These are phyloP conservation scores for Hiodon tergisus DNA, from an alignment of 2,113 vertebrate species.

Conservation along the genomic window DNA sequence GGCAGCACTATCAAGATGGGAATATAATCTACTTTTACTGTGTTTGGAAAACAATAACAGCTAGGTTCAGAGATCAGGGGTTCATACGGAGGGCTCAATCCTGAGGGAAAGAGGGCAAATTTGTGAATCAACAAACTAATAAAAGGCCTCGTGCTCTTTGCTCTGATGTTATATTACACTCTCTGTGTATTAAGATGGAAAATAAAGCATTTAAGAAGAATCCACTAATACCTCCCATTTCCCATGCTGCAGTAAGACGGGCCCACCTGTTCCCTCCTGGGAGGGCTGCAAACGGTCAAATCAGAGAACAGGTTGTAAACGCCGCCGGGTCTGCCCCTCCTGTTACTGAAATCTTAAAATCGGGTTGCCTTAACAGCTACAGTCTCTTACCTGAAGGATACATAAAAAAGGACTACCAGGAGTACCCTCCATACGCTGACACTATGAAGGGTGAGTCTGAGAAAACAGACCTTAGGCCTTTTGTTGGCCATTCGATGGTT, in stretches of 20 bases:
- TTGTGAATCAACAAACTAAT: not conserved
- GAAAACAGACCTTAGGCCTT: too few species aligned
- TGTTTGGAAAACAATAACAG: not conserved
- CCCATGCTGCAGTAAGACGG: constrained; percentile 43
- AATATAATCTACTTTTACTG: not conserved
- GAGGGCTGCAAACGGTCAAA: constrained; percentile 26
- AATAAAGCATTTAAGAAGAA: too few species aligned
- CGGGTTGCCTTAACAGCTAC: not conserved
- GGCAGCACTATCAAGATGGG: not conserved
- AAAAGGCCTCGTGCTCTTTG: not conserved
- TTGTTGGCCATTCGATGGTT: too few species aligned
- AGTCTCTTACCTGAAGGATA: constrained; percentile 29
- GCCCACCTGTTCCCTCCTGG: constrained; percentile 36
- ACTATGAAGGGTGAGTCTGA: constrained; percentile 53
- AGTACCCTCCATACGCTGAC: constrained; percentile 2
- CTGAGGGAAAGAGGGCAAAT: not conserved
- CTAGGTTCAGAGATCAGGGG: not conserved
- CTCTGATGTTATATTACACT: too few species aligned
- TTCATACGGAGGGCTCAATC: not conserved
- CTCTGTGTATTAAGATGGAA: too few species aligned
- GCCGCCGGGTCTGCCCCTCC: constrained; percentile 23
- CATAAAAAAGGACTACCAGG: constrained; percentile 5
- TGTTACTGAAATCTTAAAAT: constrained; percentile 13
- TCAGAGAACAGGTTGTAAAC: constrained; percentile 29
- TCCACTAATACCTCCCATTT: not conserved